Percentiles rank a stretch among this genome's conserved stretches.
Evolutionary conservation across 2,888 invertebrate species (phyloP).

Genomic region (Troilus luridus): DNA sequence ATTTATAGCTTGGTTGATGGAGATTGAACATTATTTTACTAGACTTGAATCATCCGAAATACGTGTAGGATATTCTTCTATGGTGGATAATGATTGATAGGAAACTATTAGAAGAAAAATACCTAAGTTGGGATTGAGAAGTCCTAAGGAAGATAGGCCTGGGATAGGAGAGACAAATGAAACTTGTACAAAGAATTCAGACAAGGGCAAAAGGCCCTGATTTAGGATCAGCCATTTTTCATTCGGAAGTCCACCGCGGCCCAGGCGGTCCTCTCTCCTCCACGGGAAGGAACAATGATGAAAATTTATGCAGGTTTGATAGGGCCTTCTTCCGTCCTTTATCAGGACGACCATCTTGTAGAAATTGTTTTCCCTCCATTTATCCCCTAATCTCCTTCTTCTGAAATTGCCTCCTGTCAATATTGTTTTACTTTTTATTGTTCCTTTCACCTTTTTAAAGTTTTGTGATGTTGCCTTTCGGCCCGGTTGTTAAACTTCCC

Average conservation of each 20-base stretch:
- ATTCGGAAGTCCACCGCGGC: background rate
- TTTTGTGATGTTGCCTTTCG: background rate
- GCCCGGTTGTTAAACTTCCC: too few relatives aligned
- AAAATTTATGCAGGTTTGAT: constrained; percentile 26
- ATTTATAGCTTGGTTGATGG: too few relatives aligned
- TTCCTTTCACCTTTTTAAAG: background rate
- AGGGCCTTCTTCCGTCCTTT: background rate
- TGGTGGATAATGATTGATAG: background rate
- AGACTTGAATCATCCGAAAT: too few relatives aligned
- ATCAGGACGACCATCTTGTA: background rate
- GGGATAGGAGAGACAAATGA: background rate
- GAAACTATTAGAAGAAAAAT: background rate
- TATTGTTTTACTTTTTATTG: background rate
- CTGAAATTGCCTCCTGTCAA: background rate
- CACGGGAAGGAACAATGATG: constrained; percentile 6
- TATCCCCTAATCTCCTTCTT: background rate
- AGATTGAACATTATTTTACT: too few relatives aligned
- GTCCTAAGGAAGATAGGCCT: background rate
- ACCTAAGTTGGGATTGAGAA: background rate
- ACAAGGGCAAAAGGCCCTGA: background rate
- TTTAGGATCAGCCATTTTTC: constrained; percentile 1
- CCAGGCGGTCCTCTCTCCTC: too few relatives aligned
- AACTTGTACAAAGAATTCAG: constrained; percentile 14
- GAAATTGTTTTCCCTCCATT: constrained; percentile 20
- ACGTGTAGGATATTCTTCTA: background rate